Evolutionary conservation across 2,113 vertebrate genomes (phyloP), one percentile per base, ranked within the genome.

Genomic region (Zeus faber): DNA sequence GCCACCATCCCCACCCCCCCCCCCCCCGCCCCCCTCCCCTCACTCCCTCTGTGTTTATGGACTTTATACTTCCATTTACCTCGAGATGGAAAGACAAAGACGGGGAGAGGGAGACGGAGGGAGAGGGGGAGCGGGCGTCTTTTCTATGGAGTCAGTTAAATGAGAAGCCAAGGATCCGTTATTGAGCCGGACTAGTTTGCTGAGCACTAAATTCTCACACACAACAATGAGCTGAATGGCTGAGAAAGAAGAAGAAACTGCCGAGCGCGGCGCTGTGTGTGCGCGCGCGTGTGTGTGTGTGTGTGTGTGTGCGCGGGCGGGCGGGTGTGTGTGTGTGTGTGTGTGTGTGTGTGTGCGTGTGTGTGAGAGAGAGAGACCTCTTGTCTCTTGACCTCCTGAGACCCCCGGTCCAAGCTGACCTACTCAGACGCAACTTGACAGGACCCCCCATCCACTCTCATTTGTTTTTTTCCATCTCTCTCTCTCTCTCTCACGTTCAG

Each of bases 141-240:
- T 58, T n/a, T 84, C 60, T 62, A 84, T 85, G 76, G 84, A 85
- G 81, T 84, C 77, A 51, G 65, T 80, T 67, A 57, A 52, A 50
- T 50, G 72, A 60, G 67, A 65, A 73, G 65, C 55, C 21, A 43
- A 65, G 69, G 65, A 72, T 70, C 31, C 54, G 61, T 67, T 29
- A 53, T 70, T 69, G 74, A 80, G 68, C 21, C 14, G 45, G 47
- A 58, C 68, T 55, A 74, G 54, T 86, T 81, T 84, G 78, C 73
- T 59, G 74, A 87, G 83, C 80, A 79, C 81, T 87, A 85, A 84
- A 87, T 89, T 87, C 76, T 87, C 76, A 71, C 76, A 59, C 47
- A 44, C 53, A 85, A 89, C 85, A 91, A 89, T 85, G 74, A 29
- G 20, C 61, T 72, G 79, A 85, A 85, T 70, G 76, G 77, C 50